These are phyloP conservation scores for Dexiosoma caninum DNA, from an alignment of 2,888 invertebrate species.

Conservation along the genomic window DNA sequence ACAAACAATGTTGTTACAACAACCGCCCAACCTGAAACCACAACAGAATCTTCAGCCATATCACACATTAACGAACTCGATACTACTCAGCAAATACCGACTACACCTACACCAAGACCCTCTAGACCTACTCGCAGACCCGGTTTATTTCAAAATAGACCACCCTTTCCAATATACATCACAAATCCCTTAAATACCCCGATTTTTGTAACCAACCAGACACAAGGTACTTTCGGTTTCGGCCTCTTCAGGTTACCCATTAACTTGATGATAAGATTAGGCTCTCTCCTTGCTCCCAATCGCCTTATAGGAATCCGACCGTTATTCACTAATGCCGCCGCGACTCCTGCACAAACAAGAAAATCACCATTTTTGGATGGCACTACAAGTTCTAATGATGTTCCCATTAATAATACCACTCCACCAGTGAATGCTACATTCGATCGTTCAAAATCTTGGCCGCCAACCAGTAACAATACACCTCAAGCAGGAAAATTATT, in stretches of 20 bases:
- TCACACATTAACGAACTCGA: background rate
- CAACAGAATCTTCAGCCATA: background rate
- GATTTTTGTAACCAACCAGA: background rate
- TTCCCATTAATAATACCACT: too few species aligned
- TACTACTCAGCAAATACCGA: background rate
- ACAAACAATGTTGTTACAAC: background rate
- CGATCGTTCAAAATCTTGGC: too few species aligned
- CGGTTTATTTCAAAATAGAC: constrained; percentile 20
- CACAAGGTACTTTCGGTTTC: constrained; percentile 25
- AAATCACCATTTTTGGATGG: constrained; percentile 34
- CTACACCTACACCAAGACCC: background rate
- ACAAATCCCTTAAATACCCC: constrained; percentile 24
- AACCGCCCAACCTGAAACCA: background rate
- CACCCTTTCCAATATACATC: background rate
- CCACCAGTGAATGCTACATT: too few species aligned
- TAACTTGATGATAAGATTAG: constrained; percentile 24
- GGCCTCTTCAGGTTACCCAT: constrained; percentile 41
- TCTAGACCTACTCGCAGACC: background rate
- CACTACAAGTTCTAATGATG: too few species aligned
- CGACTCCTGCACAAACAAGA: background rate
- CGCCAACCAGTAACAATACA: background rate
- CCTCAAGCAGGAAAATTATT: background rate
- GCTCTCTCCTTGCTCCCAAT: constrained; percentile 9
- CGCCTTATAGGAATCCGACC: constrained; percentile 17
- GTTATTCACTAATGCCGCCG: background rate